Conservation (phyloP, 2,797 vertebrate species). For the Tympanoctomys barrerae region DNA sequence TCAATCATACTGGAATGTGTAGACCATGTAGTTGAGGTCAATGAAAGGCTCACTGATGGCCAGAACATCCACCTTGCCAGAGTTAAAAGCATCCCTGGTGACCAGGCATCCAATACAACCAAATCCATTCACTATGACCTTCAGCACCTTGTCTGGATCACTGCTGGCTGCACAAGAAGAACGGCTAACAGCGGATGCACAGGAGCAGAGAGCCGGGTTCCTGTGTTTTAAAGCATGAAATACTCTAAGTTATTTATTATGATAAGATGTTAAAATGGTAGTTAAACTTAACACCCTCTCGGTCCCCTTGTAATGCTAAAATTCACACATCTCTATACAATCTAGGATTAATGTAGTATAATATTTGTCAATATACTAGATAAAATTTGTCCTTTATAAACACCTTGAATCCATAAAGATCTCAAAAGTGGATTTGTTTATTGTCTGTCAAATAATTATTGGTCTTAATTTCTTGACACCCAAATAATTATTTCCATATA, state of each 20-base stretch:
- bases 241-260: background rate
- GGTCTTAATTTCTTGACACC: background rate
- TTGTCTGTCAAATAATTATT: slow-evolving; percentile 19
- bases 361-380: background rate
- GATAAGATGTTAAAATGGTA: background rate
- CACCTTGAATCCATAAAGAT: background rate
- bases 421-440: background rate
- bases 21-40: too few relatives aligned
- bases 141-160: too few relatives aligned
- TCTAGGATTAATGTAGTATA: background rate
- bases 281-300: background rate
- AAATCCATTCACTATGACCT: too few relatives aligned
- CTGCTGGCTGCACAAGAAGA: too few relatives aligned
- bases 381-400: background rate
- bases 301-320: background rate
- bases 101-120: too few relatives aligned
- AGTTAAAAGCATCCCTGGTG: too few relatives aligned
- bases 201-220: too few relatives aligned
- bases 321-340: background rate
- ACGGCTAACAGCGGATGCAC: too few relatives aligned
- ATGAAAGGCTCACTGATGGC: too few relatives aligned
- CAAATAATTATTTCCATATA: background rate
- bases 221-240: background rate
- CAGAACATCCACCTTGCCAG: too few relatives aligned
- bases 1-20: too few relatives aligned